Conservation (phyloP, 2,888 invertebrate genomes). For the Leucophenga montana region DNA sequence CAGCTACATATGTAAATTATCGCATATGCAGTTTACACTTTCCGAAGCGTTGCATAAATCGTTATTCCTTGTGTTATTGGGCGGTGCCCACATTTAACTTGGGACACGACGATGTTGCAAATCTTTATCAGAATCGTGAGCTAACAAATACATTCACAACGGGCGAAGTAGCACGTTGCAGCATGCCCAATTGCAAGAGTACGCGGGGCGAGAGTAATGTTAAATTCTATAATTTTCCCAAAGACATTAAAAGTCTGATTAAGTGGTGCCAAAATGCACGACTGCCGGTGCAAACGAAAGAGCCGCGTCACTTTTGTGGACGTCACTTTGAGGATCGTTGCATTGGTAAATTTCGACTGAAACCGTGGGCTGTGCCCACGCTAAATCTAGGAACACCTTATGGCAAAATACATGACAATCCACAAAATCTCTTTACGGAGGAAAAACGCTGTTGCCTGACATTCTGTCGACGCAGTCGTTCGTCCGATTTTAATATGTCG, state of each 20-base stretch:
- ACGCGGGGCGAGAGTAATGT: constrained; percentile 68
- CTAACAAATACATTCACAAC: constrained; percentile 66
- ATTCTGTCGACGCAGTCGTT: constrained; percentile 66
- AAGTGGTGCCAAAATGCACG: constrained; percentile 70
- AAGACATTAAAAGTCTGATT: constrained; percentile 65
- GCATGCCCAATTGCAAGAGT: constrained; percentile 67
- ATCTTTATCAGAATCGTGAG: constrained; percentile 68
- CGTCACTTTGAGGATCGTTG: constrained; percentile 68
- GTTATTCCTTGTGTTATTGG: constrained; percentile 69
- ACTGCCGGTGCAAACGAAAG: constrained; percentile 65
- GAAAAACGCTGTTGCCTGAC: constrained; percentile 68
- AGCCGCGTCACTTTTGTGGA: constrained; percentile 67
- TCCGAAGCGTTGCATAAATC: constrained; percentile 68
- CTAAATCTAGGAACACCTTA: constrained; percentile 66
- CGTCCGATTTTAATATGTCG: constrained; percentile 67
- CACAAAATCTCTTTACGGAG: constrained; percentile 63
- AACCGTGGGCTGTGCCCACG: constrained; percentile 69
- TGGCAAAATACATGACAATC: constrained; percentile 68
- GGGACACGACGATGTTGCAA: constrained; percentile 68
- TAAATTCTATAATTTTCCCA: constrained; percentile 68
- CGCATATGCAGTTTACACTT: constrained; percentile 69
- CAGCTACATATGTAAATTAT: constrained; percentile 56
- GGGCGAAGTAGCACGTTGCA: constrained; percentile 68
- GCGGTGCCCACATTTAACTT: constrained; percentile 69
- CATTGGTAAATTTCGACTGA: constrained; percentile 67